These are phyloP conservation scores for Balaeniceps rex DNA, from an alignment of 2,113 vertebrate genomes.

Conservation along the genomic window DNA sequence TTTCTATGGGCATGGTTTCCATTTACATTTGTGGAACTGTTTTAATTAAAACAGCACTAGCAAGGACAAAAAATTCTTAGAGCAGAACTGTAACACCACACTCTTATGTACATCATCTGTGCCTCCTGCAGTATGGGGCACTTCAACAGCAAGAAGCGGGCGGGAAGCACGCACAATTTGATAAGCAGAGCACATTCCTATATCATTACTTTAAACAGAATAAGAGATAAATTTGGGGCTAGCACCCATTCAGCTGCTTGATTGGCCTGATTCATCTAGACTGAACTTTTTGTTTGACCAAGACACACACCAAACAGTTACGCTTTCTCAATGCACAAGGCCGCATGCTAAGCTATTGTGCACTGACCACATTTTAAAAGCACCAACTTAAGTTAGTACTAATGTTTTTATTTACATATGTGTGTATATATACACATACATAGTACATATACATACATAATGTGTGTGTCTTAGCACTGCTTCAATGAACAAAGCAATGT, in stretches of 20 bases:
- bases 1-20: not conserved
- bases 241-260: not conserved
- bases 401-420: not conserved
- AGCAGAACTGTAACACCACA: not conserved
- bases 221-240: not conserved
- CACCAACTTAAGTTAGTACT: not conserved
- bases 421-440: not conserved
- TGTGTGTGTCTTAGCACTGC: not conserved
- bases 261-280: not conserved
- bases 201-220: not conserved
- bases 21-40: not conserved
- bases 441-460: not conserved
- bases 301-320: not conserved
- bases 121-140: not conserved
- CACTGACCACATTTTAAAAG: not conserved
- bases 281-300: not conserved
- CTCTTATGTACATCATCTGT: not conserved
- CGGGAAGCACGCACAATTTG: not conserved
- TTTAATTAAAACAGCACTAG: not conserved
- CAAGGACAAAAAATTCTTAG: not conserved
- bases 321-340: not conserved
- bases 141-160: not conserved
- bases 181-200: not conserved
- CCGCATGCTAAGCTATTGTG: not conserved
- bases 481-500: not conserved